Base-by-base conservation (phyloP, 2,888 invertebrate genomes). In the Alentia gelatinosa region DNA sequence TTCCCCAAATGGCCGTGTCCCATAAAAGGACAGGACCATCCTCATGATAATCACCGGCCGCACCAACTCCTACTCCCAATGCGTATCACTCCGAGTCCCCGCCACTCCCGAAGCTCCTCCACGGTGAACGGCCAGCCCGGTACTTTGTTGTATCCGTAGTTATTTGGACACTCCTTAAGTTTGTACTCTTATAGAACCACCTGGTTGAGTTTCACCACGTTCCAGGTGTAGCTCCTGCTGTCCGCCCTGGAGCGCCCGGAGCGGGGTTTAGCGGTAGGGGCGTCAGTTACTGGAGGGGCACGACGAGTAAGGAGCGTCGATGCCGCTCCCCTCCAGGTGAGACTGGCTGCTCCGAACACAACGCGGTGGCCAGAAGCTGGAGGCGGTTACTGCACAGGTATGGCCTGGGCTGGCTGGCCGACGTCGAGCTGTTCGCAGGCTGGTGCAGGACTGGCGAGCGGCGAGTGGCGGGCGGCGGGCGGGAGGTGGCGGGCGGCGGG, bases 381-480 rank as follows among this genome's bases (percentile, higher is more conserved):
- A 19, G 74, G 74, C 15, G n/a, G n/a, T 26, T 74, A n/a, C 26
- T 74, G 74, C 74, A 74, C 74, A 74, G 74, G 74, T 74, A 74
- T 74, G 74, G 74, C 74, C 74, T 74, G 74, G 74, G n/a, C 74
- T 26, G 74, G n/a, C 74, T 26, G 74, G 30, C 74, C 74, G 56
- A n/a, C 56, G 23, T 33, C 30, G 74, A 74, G 74, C 30, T 15
- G 26, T 5, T 15, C 19, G 74, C n/a, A 74, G 74, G 74, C 12
- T 26, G 74, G 33, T 26, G 74, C 33, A 33, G 26, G 74, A 74
- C 74, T 26, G 74, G 74, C 19, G 47, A 47, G n/a, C n/a, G n/a
- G n/a, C n/a, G n/a, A n/a, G n/a, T n/a, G n/a, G n/a, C n/a, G n/a
- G n/a, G n/a, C n/a, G n/a, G n/a, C n/a, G n/a, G n/a, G n/a, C n/a